Evolutionary conservation across 2,797 vertebrate genomes (phyloP).

Genomic region (Lutjanus campechanus): DNA sequence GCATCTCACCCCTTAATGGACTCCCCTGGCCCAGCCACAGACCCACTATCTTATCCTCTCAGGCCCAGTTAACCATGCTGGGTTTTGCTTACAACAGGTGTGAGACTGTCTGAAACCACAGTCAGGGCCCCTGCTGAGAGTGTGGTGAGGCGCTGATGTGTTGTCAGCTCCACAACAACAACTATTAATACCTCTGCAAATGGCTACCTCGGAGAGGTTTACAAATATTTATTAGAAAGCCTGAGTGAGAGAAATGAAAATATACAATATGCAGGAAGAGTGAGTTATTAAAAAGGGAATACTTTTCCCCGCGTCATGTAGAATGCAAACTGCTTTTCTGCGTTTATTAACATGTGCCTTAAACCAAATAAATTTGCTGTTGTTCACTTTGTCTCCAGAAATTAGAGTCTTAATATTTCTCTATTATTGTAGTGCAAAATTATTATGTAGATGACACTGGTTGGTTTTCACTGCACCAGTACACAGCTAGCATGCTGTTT

Average conservation of each 20-base stretch:
- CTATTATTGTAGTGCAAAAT: background rate
- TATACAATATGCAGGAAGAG: background rate
- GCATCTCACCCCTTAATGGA: conserved; percentile 81
- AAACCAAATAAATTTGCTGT: background rate
- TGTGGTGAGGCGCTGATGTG: conserved; percentile 66
- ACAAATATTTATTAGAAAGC: conserved; percentile 40
- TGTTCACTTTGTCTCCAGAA: background rate
- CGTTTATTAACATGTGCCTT: background rate
- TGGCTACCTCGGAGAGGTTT: conserved; percentile 47
- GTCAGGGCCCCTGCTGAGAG: conserved; percentile 56
- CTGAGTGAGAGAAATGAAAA: conserved; percentile 20
- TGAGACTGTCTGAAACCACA: conserved; percentile 72
- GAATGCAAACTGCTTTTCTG: background rate
- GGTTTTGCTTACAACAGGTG: conserved; percentile 73
- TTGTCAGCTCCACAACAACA: conserved; percentile 56
- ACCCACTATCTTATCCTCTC: conserved; percentile 83
- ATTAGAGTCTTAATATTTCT: background rate
- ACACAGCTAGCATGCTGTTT: background rate
- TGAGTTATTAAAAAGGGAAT: conserved; percentile 26
- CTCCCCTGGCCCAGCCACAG: conserved; percentile 64
- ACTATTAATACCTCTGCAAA: conserved; percentile 69
- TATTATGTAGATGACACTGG: no score
- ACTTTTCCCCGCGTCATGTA: background rate
- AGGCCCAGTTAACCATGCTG: conserved; percentile 67
- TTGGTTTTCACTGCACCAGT: no score